Evolutionary conservation across 1,140 invertebrate genomes (phyloP).

Genomic region (Oedothorax gibbosus): DNA sequence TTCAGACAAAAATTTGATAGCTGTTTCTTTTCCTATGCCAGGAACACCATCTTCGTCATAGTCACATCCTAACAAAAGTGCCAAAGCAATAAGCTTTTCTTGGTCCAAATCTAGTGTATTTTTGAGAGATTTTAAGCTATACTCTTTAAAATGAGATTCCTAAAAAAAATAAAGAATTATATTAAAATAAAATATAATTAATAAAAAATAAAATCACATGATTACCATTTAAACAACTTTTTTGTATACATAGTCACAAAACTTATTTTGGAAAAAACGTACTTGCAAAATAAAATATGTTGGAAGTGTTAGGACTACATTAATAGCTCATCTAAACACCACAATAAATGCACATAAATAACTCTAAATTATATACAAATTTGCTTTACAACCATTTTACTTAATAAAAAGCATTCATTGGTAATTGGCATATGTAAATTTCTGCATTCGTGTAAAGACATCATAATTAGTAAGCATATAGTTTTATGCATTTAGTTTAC

Average conservation of each 20-base stretch:
- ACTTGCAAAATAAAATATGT: background rate
- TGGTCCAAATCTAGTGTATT: conserved; percentile 75
- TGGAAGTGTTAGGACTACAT: background rate
- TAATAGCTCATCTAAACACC: no score
- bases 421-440: no score
- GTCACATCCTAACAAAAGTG: conserved; percentile 87
- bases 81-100: conserved; percentile 85
- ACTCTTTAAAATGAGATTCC: conserved; percentile 80
- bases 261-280: no score
- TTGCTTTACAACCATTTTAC: no score
- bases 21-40: conserved; percentile 83
- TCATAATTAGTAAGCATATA: no score
- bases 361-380: no score
- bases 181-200: background rate
- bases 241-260: background rate
- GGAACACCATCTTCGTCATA: conserved; percentile 81
- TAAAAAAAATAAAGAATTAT: conserved; percentile 65
- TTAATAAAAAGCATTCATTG: no score
- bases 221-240: background rate
- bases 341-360: no score
- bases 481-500: no score
- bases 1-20: conserved; percentile 79
- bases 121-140: conserved; percentile 77
- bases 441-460: no score
- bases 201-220: background rate